Conservation (phyloP, 2,797 vertebrate genomes). For the Dicrostonyx torquatus region DNA sequence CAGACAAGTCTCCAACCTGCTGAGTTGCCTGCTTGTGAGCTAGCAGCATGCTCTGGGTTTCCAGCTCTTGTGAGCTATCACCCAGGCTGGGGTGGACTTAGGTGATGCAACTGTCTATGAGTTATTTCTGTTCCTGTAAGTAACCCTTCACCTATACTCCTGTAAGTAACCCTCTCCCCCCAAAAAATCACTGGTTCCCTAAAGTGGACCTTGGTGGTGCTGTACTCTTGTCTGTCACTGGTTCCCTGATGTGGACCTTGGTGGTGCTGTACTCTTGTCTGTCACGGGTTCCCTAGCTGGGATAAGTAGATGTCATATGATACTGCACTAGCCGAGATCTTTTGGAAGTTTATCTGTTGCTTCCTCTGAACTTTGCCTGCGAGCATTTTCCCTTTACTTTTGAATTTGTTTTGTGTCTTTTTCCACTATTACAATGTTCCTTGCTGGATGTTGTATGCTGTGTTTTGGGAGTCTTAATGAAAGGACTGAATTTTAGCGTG, state of each 20-base stretch:
- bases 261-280: background rate
- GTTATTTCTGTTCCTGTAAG: background rate
- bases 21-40: background rate
- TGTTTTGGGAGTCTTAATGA: background rate
- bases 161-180: background rate
- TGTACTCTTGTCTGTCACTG: background rate
- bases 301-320: background rate
- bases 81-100: background rate
- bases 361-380: conserved; percentile 32
- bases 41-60: background rate
- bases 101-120: background rate
- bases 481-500: background rate
- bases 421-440: background rate
- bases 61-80: background rate
- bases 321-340: background rate
- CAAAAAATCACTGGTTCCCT: background rate
- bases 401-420: conserved; percentile 14
- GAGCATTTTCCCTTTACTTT: background rate
- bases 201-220: no score
- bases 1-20: background rate
- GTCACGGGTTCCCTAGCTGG: background rate
- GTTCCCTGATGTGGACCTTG: no score
- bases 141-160: background rate
- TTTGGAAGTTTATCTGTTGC: background rate
- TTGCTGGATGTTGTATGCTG: background rate